Base-by-base conservation (phyloP, 2,113 vertebrate genomes). In the Bothrops jararaca region DNA sequence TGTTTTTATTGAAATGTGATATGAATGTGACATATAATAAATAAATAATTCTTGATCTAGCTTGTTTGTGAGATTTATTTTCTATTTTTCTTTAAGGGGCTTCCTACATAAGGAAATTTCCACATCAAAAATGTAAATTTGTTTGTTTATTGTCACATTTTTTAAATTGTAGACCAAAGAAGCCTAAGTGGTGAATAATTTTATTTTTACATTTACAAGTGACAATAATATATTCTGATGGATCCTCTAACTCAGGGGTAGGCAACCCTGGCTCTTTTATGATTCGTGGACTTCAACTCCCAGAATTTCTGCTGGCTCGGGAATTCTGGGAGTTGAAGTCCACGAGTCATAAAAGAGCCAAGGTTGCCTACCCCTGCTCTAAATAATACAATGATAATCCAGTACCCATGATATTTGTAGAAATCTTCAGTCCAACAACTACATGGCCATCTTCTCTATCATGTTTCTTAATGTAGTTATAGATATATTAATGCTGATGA, bases 401-500 rank as follows among this genome's bases (percentile, higher is more conserved):
- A 45, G 89, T 90, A 85, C 91, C 7, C 56, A 4, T 54, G 8
- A 69, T 60, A 92, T 95, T 95, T 74, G 91, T 29, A 85, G 94
- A 93, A 85, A 42, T 88, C 15, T n/a, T 88, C 53, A 74, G 86
- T 90, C 64, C 42, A 10, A 34, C 90, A 94, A 94, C 1, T 69
- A 34, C 29, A 69, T 74, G 13, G 13, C 13, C n/a, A 74, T 74
- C 64, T 74, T 7, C 64, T 74, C 64, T 69, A 56, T 86, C 56
- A 64, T 9, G 24, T 69, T 92, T 87, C 56, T 87, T 91, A 87
- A 91, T 4, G 11, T 10, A n/a, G 52, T 57, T 94, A 85, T 87
- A 95, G 94, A 93, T 64, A 93, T 58, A 94, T 85, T 88, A 95
- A 12, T 86, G 74, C 53, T 93, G 95, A 95, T 95, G 94, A 23